Percentiles rank a stretch among this genome's conserved stretches.
Evolutionary conservation across 2,888 invertebrate genomes (phyloP).

Genomic region (Dromius quadrimaculatus): DNA sequence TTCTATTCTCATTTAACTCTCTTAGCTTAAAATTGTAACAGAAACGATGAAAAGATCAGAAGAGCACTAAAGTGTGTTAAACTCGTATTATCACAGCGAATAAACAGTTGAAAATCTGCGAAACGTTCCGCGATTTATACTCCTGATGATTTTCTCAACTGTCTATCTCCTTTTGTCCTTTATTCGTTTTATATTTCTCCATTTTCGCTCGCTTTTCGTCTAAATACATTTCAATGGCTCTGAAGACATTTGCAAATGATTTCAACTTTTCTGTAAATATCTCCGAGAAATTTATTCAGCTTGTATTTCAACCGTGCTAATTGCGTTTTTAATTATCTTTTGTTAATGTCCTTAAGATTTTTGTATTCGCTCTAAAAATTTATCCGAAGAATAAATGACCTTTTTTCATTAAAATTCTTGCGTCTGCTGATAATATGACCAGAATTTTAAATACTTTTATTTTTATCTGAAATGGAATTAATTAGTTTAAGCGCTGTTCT

Average conservation of each 20-base stretch:
- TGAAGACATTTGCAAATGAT: slow-evolving; percentile 43
- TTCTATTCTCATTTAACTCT: no score
- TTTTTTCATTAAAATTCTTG: slow-evolving; percentile 39
- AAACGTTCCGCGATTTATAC: no score
- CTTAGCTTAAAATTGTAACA: no score
- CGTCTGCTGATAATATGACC: slow-evolving; percentile 19
- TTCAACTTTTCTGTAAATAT: slow-evolving; percentile 49
- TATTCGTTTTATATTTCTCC: not conserved
- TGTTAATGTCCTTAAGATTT: slow-evolving; percentile 51
- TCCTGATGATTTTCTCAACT: slow-evolving; percentile 26
- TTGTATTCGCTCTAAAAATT: slow-evolving; percentile 36
- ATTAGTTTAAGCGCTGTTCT: slow-evolving; percentile 16
- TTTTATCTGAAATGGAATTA: slow-evolving; percentile 30
- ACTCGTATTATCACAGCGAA: no score
- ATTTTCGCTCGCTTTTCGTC: slow-evolving; percentile 15
- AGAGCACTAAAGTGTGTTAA: no score
- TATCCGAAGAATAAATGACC: slow-evolving; percentile 29
- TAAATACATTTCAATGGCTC: slow-evolving; percentile 38
- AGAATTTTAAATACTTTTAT: slow-evolving; percentile 37
- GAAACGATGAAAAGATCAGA: no score
- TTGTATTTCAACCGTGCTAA: slow-evolving; percentile 45
- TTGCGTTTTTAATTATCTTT: slow-evolving; percentile 52
- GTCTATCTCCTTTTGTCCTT: slow-evolving; percentile 32
- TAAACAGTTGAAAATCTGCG: no score
- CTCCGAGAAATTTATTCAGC: slow-evolving; percentile 46